phyloP scores from a whole-genome alignment of 2,888 invertebrate genomes.

The Pomacea canaliculata region DNA sequence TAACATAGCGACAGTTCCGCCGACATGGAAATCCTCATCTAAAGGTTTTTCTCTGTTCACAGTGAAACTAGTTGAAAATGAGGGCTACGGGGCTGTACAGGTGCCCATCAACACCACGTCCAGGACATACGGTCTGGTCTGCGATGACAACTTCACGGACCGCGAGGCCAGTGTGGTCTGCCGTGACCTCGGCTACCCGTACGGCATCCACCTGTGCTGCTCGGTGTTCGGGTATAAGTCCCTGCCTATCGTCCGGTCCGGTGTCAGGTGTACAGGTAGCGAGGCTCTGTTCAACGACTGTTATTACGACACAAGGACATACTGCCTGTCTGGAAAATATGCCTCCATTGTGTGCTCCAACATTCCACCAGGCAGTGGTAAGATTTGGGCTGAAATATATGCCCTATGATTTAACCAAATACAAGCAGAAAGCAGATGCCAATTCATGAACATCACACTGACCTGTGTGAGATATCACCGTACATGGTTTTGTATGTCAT shows the following conservation, averaged over 20 bases:
- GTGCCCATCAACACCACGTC: conserved; percentile 26
- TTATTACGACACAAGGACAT: conserved; percentile 36
- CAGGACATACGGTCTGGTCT: conserved; percentile 41
- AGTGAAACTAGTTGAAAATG: conserved; percentile 51
- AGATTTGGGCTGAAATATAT: neutral
- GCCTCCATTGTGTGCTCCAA: conserved; percentile 55
- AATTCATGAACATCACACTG: too few species aligned
- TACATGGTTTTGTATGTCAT: too few species aligned
- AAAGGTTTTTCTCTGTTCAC: neutral
- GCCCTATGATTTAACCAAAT: too few species aligned
- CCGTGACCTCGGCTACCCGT: conserved; percentile 21
- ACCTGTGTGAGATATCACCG: too few species aligned
- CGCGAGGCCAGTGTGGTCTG: conserved; percentile 28
- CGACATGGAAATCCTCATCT: too few species aligned
- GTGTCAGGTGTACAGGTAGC: conserved; percentile 43
- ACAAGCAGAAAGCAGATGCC: too few species aligned
- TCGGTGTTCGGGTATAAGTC: conserved; percentile 45
- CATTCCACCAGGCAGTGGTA: conserved; percentile 47
- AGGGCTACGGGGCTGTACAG: conserved; percentile 50
- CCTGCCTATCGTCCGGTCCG: conserved; percentile 36
- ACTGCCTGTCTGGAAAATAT: conserved; percentile 49
- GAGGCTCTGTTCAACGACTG: conserved; percentile 45
- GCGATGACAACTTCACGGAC: conserved; percentile 27
- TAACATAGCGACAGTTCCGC: too few species aligned
- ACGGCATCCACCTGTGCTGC: conserved; percentile 31